These are phyloP conservation scores for Clarias pachynema DNA, from an alignment of 2,797 vertebrate genomes.

Conservation along the genomic window DNA sequence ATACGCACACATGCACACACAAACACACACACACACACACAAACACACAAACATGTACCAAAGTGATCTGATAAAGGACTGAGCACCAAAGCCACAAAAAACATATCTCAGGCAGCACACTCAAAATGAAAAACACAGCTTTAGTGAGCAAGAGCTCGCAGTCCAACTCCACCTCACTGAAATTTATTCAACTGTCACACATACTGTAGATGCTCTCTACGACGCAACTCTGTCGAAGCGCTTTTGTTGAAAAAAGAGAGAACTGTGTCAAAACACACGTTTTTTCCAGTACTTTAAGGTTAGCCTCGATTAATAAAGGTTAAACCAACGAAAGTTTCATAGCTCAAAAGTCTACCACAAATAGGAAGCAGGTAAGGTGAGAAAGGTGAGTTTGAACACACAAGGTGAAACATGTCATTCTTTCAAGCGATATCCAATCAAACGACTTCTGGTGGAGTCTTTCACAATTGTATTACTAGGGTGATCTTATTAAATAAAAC, in stretches of 20 bases:
- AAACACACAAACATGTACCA: conserved; percentile 36
- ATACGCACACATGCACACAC: conserved; percentile 45
- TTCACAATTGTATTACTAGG: neutral
- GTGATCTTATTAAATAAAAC: neutral
- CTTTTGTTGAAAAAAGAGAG: conserved; percentile 24
- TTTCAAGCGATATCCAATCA: neutral
- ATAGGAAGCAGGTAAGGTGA: conserved; percentile 10
- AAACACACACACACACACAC: conserved; percentile 42
- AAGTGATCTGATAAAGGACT: conserved; percentile 58
- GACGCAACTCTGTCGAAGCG: neutral
- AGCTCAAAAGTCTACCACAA: conserved; percentile 15
- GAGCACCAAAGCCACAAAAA: conserved; percentile 58
- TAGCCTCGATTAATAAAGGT: conserved; percentile 13
- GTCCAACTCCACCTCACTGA: conserved; percentile 15
- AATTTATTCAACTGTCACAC: conserved; percentile 59
- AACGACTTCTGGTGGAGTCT: neutral
- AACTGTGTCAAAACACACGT: conserved; percentile 21
- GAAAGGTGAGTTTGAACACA: neutral
- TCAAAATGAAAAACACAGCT: conserved; percentile 75
- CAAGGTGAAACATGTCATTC: neutral
- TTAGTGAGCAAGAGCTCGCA: conserved; percentile 45
- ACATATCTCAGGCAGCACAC: conserved; percentile 63
- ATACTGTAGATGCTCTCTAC: neutral
- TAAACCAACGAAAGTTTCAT: conserved; percentile 28
- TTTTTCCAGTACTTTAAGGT: neutral